Conservation (phyloP, 2,888 invertebrate genomes). For the Sinohyriopsis cumingii region DNA sequence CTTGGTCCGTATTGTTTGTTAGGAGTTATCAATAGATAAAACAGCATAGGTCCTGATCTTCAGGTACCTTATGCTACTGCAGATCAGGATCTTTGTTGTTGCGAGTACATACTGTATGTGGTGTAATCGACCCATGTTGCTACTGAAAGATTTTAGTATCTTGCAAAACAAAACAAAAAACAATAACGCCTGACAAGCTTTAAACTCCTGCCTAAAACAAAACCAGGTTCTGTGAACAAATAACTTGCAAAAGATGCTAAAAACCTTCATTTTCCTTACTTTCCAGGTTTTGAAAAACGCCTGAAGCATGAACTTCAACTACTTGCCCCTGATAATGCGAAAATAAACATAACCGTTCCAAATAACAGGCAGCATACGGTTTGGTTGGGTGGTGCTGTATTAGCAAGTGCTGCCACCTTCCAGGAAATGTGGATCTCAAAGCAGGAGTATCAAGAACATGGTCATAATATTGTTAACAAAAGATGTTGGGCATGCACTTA, state of each 20-base stretch:
- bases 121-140: no score
- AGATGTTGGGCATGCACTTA: slow-evolving; percentile 27
- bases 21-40: no score
- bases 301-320: slow-evolving; percentile 11
- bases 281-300: slow-evolving; percentile 15
- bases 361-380: slow-evolving; percentile 14
- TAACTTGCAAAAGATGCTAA: neutral
- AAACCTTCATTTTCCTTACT: neutral
- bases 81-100: no score
- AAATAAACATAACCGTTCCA: slow-evolving; percentile 11
- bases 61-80: no score
- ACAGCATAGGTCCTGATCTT: no score
- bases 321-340: slow-evolving; percentile 12
- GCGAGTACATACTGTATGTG: no score
- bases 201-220: no score
- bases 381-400: slow-evolving; percentile 22
- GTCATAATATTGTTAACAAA: slow-evolving; percentile 12
- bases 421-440: slow-evolving; percentile 13
- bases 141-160: no score
- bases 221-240: no score
- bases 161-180: no score
- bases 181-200: no score
- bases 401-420: slow-evolving; percentile 16
- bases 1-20: no score
- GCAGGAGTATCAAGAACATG: slow-evolving; percentile 20